Conservation (phyloP, 2,797 vertebrate genomes). For the Oryzias sinensis region DNA sequence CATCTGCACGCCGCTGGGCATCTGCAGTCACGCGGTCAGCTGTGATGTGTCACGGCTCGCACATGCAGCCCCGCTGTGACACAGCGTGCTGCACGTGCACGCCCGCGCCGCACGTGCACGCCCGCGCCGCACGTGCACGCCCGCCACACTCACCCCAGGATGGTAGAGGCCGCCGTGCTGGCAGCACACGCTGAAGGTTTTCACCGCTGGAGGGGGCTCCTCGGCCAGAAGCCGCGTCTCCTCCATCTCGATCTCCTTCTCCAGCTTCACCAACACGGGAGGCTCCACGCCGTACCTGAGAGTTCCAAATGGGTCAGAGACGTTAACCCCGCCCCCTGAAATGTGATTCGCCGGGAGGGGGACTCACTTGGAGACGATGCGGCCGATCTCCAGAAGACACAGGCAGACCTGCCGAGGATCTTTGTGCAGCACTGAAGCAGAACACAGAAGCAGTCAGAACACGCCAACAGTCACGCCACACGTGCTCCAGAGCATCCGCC, state of each 20-base stretch:
- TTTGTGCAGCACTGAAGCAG: slow-evolving; percentile 89
- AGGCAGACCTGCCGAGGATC: slow-evolving; percentile 97
- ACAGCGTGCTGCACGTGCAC: no score
- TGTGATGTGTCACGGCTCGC: slow-evolving; percentile 5
- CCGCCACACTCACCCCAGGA: slow-evolving; percentile 77
- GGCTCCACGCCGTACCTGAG: slow-evolving; percentile 94
- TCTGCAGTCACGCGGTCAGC: slow-evolving; percentile 30
- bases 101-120: no score
- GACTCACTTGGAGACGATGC: slow-evolving; percentile 90
- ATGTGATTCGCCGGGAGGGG: not conserved
- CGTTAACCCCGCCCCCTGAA: not conserved
- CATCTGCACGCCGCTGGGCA: not conserved
- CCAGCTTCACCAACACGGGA: slow-evolving; percentile 92
- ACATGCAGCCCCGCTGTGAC: no score
- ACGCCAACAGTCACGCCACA: no score
- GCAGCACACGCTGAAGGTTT: slow-evolving; percentile 89
- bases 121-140: no score
- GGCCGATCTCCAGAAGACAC: slow-evolving; percentile 93
- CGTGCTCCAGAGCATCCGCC: no score
- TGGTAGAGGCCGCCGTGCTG: slow-evolving; percentile 88
- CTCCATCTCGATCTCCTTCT: slow-evolving; percentile 98
- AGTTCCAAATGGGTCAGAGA: no score
- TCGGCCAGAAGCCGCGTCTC: slow-evolving; percentile 87
- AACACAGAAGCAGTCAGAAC: not conserved
- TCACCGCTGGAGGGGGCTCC: slow-evolving; percentile 79